Percentiles rank a stretch among this genome's conserved stretches.
Evolutionary conservation across 30 jellyfish, hydroid and myxozoan genomes (phyloP).

Genomic region (Hydractinia echinata): DNA sequence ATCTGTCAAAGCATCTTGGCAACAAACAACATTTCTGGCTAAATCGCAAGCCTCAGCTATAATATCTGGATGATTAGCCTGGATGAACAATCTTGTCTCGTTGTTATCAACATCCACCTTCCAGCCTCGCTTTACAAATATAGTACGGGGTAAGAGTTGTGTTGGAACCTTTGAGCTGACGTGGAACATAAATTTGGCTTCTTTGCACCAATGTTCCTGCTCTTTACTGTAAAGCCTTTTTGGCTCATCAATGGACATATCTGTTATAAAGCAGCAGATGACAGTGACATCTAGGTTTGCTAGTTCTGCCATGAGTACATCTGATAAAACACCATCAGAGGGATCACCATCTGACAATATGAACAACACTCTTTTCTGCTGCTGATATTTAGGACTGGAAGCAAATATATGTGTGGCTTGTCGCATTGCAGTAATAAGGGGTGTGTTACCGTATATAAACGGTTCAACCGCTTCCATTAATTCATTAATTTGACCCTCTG

Average conservation of each 20-base stretch:
- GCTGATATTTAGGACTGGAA: background rate
- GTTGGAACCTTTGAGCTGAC: background rate
- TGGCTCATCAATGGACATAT: background rate
- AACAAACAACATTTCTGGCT: background rate
- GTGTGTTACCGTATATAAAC: constrained; percentile 9
- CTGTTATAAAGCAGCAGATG: constrained; percentile 5
- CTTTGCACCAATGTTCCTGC: background rate
- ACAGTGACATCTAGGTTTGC: background rate
- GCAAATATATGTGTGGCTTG: background rate
- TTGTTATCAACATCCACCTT: background rate
- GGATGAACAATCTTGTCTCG: background rate
- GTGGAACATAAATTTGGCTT: constrained; percentile 2
- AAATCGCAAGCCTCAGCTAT: background rate
- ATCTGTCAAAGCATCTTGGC: constrained; percentile 18
- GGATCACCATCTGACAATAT: constrained; percentile 16
- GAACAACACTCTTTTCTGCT: background rate
- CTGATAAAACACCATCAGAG: background rate
- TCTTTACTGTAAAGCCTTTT: background rate
- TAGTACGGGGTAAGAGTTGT: constrained; percentile 5
- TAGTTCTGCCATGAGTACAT: background rate
- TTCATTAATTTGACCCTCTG: background rate
- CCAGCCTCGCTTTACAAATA: constrained; percentile 8
- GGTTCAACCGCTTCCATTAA: background rate
- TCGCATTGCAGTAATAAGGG: background rate
- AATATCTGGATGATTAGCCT: constrained; percentile 15